Percentiles rank a stretch among this genome's conserved stretches.
Conservation (phyloP, 2,113 vertebrate species). For the Amblyornis subalaris region DNA sequence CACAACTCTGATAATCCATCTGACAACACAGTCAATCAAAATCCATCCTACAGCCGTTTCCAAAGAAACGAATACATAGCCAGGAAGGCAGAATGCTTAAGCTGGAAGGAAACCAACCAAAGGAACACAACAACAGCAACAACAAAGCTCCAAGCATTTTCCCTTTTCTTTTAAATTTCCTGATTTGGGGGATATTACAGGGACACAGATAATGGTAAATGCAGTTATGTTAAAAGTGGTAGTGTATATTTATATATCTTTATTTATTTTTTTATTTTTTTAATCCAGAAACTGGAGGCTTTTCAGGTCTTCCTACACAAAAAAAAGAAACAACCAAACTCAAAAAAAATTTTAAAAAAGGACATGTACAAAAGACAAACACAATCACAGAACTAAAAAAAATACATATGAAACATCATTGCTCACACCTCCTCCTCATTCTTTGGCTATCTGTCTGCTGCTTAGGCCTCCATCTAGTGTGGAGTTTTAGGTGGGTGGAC, state of each 20-base stretch:
- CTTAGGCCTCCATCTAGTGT: not conserved
- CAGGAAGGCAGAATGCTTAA: slow-evolving; percentile 51
- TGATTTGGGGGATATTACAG: not conserved
- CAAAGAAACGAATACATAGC: slow-evolving; percentile 45
- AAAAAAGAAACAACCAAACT: not conserved
- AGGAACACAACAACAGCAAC: slow-evolving; percentile 41
- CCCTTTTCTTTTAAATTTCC: not conserved
- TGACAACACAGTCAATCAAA: slow-evolving; percentile 58
- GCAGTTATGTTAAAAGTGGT: not conserved
- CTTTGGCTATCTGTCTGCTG: slow-evolving; percentile 46
- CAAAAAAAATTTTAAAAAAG: not conserved
- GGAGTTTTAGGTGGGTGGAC: slow-evolving; percentile 32
- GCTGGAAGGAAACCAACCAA: slow-evolving; percentile 48
- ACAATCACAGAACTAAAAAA: not conserved
- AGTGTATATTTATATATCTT: not conserved
- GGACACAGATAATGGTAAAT: not conserved
- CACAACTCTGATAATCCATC: slow-evolving; percentile 47
- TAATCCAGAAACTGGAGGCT: not conserved
- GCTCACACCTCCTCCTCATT: slow-evolving; percentile 53
- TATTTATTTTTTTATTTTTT: not conserved
- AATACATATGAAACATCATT: slow-evolving; percentile 5
- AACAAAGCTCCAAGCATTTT: slow-evolving; percentile 21
- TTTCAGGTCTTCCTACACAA: not conserved
- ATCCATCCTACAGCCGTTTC: slow-evolving; percentile 49
- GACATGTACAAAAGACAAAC: not conserved